Evolutionary conservation across 2,797 vertebrate genomes (phyloP).

Genomic region (Poeciliopsis presidionis): DNA sequence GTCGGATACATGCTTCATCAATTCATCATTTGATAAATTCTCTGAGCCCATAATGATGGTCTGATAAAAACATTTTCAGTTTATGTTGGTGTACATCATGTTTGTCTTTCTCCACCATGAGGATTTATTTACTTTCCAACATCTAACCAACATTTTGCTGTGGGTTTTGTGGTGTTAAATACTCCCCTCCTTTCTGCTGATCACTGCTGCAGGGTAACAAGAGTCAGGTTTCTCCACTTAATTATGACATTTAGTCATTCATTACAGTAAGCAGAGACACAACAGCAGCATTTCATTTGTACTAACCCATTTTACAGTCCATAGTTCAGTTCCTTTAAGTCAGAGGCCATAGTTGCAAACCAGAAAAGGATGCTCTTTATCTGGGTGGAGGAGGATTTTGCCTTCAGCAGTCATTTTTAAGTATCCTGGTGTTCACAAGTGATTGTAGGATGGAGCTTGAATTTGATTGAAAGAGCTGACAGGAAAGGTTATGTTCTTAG

Average conservation of each 20-base stretch:
- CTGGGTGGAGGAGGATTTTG: background rate
- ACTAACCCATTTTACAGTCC: background rate
- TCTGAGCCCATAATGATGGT: background rate
- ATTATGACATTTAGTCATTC: constrained; percentile 31
- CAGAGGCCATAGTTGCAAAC: background rate
- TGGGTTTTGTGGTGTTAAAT: constrained; percentile 29
- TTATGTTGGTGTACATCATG: background rate
- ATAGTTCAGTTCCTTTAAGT: background rate
- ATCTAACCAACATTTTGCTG: constrained; percentile 66
- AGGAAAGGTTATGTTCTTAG: background rate
- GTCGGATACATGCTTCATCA: background rate
- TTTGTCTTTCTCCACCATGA: background rate
- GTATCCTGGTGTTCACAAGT: background rate
- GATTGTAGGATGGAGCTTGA: background rate
- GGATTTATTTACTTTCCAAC: constrained; percentile 5
- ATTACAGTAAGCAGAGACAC: constrained; percentile 33
- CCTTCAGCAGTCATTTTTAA: too few relatives aligned
- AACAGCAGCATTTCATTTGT: constrained; percentile 11
- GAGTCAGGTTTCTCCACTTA: constrained; percentile 62
- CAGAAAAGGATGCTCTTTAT: background rate
- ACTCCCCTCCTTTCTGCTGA: constrained; percentile 38
- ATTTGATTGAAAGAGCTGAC: background rate
- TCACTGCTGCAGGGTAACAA: constrained; percentile 51
- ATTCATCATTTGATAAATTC: background rate
- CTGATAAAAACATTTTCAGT: background rate